phyloP scores from a whole-genome alignment of 2,113 vertebrate species.

The Ramphastos sulfuratus region DNA sequence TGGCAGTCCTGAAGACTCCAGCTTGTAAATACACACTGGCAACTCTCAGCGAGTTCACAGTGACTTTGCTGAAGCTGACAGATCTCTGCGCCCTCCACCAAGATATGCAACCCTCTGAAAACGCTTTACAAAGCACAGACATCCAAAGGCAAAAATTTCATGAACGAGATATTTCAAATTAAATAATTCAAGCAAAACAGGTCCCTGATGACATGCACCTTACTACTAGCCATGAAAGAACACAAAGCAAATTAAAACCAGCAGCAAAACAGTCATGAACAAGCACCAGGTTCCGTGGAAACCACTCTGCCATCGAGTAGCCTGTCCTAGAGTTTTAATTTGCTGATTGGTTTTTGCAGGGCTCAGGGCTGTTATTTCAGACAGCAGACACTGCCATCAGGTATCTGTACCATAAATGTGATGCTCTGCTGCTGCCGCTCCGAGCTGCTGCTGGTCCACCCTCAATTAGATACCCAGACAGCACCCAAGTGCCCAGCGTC shows the following conservation, averaged over 20 bases:
- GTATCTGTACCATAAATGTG: neutral
- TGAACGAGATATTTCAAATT: constrained; percentile 31
- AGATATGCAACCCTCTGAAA: neutral
- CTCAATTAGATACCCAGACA: constrained; percentile 12
- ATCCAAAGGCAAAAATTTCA: constrained; percentile 5
- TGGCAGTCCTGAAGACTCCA: neutral
- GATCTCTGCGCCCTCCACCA: neutral
- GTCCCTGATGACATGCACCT: constrained; percentile 31
- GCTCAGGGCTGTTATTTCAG: constrained; percentile 35
- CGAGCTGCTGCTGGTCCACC: constrained; percentile 22
- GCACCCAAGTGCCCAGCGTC: constrained; percentile 31
- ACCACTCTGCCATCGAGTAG: constrained; percentile 39
- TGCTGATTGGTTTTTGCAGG: constrained; percentile 54
- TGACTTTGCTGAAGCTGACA: neutral
- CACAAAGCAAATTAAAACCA: constrained; percentile 15
- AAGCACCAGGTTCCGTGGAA: constrained; percentile 20
- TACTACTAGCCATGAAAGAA: constrained; percentile 9
- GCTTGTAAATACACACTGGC: constrained; percentile 7
- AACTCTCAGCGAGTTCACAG: constrained; percentile 23
- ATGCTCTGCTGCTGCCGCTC: neutral
- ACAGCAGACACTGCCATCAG: neutral
- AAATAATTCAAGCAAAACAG: constrained; percentile 52
- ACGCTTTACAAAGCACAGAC: neutral
- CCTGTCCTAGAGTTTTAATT: constrained; percentile 58
- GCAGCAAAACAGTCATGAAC: neutral